Evolutionary conservation across 2,797 vertebrate species (phyloP), one percentile per base, ranked within the genome.

Genomic region (Xenentodon cancila): DNA sequence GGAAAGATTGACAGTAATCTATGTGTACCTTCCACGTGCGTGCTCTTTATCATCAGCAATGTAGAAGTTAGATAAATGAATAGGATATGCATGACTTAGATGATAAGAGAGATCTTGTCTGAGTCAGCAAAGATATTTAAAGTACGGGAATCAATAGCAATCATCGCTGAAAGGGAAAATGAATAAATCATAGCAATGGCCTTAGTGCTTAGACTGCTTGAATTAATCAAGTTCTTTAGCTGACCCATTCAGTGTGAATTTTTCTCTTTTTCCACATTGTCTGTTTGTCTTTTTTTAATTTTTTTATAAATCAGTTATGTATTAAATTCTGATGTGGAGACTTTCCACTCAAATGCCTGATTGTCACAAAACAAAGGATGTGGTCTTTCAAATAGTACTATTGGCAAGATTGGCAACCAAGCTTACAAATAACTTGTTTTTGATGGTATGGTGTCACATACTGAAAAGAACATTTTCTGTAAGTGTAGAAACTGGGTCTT

Each of bases 51-150:
- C 49, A 55, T 71, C 8, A 61, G 43, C 18, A 46, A 50, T 75
- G 76, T 75, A 65, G 46, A 82, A 72, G 63, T 71, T 49, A 53
- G 57, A 66, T 61, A 64, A 75, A 53, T 75, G 50, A 63, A 74
- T 54, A 20, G 37, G 43, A 46, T 59, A 34, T 47, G 62, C 74
- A 61, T 61, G 37, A 62, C 53, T 63, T 18, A 12, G n/a, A 72
- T 69, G 57, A 63, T 53, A 40, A 56, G 30, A 64, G 60, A 48
- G 50, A 68, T 65, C 46, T 57, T 64, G 43, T 73, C 59, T 80
- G 59, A 79, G 67, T 82, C 68, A 77, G 62, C 61, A 52, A 50
- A 68, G 59, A 54, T 67, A 77, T 84, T 80, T 68, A 68, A 64
- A 73, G 25, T 53, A 58, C 30, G n/a, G 7, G 15, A 67, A 79